A percentile compares a stretch with the other conserved stretches of the same genome.
Conservation (phyloP, 2,797 vertebrate species). For the Alca torda region DNA sequence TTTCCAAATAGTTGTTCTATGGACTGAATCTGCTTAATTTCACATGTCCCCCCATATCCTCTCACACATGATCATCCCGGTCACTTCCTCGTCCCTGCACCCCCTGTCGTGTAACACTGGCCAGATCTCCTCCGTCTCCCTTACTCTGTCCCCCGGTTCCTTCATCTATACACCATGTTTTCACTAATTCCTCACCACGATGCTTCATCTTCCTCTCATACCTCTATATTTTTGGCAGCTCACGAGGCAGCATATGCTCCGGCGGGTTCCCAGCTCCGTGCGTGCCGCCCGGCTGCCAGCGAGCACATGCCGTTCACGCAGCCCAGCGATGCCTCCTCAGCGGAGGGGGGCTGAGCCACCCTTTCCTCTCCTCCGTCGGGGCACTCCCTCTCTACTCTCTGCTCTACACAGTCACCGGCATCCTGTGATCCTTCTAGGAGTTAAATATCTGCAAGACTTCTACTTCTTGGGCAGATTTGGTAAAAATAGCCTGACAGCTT, state of each 20-base stretch:
- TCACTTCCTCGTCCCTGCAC: neutral
- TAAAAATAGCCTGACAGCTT: neutral
- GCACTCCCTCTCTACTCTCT: neutral
- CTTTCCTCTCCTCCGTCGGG: neutral
- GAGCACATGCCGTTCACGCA: neutral
- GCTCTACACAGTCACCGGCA: neutral
- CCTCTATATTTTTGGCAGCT: slow-evolving; percentile 13
- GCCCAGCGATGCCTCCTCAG: accelerated
- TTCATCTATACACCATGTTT: neutral
- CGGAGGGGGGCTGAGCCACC: neutral
- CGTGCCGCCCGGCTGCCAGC: neutral
- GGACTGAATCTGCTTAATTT: neutral
- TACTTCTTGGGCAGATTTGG: neutral
- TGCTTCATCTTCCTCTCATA: neutral
- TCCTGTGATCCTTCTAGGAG: neutral
- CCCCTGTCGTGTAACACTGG: accelerated
- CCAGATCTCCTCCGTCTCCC: neutral
- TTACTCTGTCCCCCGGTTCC: neutral
- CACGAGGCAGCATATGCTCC: neutral
- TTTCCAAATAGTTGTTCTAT: neutral
- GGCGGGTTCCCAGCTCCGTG: neutral
- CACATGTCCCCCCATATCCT: neutral
- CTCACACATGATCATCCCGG: neutral
- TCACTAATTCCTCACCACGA: neutral
- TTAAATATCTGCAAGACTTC: neutral